Evolutionary conservation across 2,797 vertebrate species (phyloP).

Genomic region (Typhlichthys eigenmanni): DNA sequence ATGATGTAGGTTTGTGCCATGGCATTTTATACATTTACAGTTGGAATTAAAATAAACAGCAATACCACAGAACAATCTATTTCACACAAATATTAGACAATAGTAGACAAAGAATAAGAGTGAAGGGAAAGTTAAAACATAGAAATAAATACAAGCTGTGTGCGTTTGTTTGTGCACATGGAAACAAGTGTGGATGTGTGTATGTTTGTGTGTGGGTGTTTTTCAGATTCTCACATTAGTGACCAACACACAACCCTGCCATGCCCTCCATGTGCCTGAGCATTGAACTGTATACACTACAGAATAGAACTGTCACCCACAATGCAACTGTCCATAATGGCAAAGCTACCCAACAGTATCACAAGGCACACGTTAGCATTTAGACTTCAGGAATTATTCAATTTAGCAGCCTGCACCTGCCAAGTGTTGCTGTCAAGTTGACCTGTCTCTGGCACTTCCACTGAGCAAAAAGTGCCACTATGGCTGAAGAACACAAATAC

Average conservation of each 20-base stretch:
- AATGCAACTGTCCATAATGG: constrained; percentile 4
- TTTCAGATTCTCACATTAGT: constrained; percentile 15
- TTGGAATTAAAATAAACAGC: not conserved
- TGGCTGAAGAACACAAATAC: constrained; percentile 20
- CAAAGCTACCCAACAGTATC: constrained; percentile 3
- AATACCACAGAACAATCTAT: no score
- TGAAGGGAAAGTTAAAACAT: not conserved
- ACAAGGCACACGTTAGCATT: constrained; percentile 10
- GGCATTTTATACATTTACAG: constrained; percentile 1
- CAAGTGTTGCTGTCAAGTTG: not conserved
- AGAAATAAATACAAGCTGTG: not conserved
- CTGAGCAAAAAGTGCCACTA: not conserved
- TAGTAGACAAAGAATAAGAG: not conserved
- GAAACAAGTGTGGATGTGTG: not conserved
- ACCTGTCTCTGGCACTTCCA: not conserved
- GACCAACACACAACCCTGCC: constrained; percentile 3
- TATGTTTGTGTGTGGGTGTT: constrained; percentile 6
- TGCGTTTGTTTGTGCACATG: not conserved
- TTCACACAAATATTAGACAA: no score
- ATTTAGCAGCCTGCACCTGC: constrained; percentile 24
- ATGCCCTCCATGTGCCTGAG: constrained; percentile 12
- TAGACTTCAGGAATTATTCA: constrained; percentile 8
- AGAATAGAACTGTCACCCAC: constrained; percentile 1
- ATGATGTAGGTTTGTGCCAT: not conserved
- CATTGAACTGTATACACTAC: not conserved